phyloP scores from a whole-genome alignment of 1,140 invertebrate species.

The Ceratina japonica region DNA sequence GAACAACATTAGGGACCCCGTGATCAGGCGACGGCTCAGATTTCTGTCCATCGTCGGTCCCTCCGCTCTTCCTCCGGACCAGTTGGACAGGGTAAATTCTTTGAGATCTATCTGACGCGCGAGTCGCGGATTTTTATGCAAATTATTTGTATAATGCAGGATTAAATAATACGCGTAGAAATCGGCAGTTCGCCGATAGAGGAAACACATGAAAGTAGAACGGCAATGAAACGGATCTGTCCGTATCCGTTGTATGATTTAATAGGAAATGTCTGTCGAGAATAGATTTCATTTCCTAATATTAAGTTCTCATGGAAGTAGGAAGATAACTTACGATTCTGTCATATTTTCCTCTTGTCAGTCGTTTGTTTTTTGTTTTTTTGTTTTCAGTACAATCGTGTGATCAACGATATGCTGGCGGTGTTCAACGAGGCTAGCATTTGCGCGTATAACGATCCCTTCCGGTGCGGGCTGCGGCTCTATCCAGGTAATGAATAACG shows the following conservation, averaged over 20 bases:
- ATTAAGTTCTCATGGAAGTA: neutral
- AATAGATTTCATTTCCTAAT: conserved; percentile 7
- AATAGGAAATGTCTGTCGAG: neutral
- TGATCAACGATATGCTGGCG: conserved; percentile 92
- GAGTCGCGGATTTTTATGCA: too few species aligned
- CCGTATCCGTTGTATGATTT: too few species aligned
- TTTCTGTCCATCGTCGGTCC: conserved; percentile 90
- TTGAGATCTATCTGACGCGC: neutral
- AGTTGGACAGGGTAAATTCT: conserved; percentile 87
- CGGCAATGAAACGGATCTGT: too few species aligned
- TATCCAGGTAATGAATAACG: conserved; percentile 85
- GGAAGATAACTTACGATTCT: too few species aligned
- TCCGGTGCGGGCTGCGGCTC: conserved; percentile 88
- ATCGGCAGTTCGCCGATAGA: too few species aligned
- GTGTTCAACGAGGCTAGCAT: conserved; percentile 93
- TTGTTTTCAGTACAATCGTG: conserved; percentile 92
- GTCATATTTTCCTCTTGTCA: neutral
- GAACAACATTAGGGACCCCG: conserved; percentile 84
- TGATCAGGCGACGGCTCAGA: conserved; percentile 86
- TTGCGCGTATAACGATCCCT: conserved; percentile 90
- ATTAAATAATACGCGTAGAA: too few species aligned
- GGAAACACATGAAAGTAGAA: too few species aligned
- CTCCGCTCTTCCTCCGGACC: conserved; percentile 89
- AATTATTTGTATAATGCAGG: too few species aligned
- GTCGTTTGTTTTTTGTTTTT: conserved; percentile 13